A percentile compares a stretch with the other conserved stretches of the same genome.
Evolutionary conservation across 2,797 vertebrate species (phyloP).

Genomic region (Eulemur mongoz): DNA sequence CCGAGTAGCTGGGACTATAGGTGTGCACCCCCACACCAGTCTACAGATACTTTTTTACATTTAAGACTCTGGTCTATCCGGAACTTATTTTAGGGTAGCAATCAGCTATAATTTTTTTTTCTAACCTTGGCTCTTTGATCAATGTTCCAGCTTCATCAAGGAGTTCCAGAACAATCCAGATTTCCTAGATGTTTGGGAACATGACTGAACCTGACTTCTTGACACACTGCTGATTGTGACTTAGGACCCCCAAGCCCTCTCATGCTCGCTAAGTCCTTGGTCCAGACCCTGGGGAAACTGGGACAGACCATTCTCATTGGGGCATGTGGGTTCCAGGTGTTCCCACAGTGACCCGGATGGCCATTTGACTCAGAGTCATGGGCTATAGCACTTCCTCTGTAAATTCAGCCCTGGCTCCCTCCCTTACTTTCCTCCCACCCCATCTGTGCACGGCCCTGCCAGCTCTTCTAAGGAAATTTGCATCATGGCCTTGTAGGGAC

Average conservation of each 20-base stretch:
- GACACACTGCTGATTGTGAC: not conserved
- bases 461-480: conserved; percentile 54
- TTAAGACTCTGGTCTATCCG: not conserved
- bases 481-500: conserved; percentile 18
- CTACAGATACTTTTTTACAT: not conserved
- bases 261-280: not conserved
- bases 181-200: not conserved
- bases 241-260: not conserved
- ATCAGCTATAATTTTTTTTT: not conserved
- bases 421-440: not conserved
- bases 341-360: not conserved
- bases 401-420: not conserved
- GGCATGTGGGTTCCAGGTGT: not conserved
- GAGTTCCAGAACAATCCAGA: not conserved
- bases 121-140: not conserved
- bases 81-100: not conserved
- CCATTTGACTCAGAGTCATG: not conserved
- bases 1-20: too few relatives aligned
- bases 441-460: not conserved
- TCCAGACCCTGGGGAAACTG: not conserved
- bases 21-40: too few relatives aligned
- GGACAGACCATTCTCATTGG: not conserved
- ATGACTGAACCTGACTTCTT: not conserved
- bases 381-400: conserved; percentile 37
- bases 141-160: not conserved